A percentile compares a stretch with the other conserved stretches of the same genome.
Evolutionary conservation across 2,113 vertebrate genomes (phyloP).

Genomic region (Tinamus guttatus): DNA sequence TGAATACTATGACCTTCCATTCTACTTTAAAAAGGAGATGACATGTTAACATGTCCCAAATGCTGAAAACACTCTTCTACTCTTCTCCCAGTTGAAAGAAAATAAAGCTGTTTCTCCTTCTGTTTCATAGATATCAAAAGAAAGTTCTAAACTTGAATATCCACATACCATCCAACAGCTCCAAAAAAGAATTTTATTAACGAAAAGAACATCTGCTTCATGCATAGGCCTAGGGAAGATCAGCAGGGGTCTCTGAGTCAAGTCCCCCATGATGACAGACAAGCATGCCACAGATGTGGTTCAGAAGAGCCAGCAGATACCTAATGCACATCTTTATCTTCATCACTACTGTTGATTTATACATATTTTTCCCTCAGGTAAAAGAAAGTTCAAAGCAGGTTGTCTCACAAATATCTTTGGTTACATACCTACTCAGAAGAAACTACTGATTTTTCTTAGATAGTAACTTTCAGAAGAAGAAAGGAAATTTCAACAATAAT

Average conservation of each 20-base stretch:
- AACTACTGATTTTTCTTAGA: neutral
- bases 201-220: neutral
- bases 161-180: neutral
- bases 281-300: neutral
- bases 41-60: neutral
- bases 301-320: neutral
- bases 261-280: neutral
- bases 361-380: neutral
- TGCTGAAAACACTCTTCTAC: neutral
- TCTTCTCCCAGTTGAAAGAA: neutral
- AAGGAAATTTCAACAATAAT: neutral
- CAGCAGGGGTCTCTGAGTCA: neutral
- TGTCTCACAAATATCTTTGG: neutral
- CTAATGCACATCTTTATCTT: neutral
- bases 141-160: neutral
- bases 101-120: neutral
- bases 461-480: neutral
- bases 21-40: neutral
- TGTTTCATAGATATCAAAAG: neutral
- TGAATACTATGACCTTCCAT: neutral
- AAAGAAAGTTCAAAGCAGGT: neutral
- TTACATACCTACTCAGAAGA: neutral
- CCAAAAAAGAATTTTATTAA: neutral
- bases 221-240: neutral
- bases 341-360: neutral